These are phyloP conservation scores for Furnarius figulus DNA, from an alignment of 2,113 vertebrate genomes.

Conservation along the genomic window DNA sequence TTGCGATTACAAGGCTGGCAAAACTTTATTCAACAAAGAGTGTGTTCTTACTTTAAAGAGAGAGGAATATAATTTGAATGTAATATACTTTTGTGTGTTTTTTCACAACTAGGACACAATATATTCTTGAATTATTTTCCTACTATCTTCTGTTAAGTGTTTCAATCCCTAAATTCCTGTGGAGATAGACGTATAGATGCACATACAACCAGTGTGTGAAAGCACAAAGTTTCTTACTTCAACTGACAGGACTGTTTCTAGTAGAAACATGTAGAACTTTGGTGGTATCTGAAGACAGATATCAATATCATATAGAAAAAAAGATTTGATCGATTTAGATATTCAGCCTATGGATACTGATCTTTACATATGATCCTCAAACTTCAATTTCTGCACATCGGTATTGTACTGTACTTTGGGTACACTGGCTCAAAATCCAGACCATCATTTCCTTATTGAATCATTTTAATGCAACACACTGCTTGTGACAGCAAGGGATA, in stretches of 20 bases:
- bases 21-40: neutral
- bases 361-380: neutral
- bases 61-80: neutral
- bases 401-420: fast-evolving
- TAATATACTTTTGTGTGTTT: neutral
- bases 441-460: neutral
- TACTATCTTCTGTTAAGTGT: neutral
- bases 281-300: neutral
- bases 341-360: neutral
- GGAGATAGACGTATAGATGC: neutral
- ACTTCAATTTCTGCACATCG: neutral
- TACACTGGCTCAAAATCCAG: neutral
- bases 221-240: neutral
- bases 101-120: neutral
- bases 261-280: neutral
- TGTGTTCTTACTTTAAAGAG: neutral
- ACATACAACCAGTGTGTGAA: neutral
- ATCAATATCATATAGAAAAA: neutral
- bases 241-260: neutral
- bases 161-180: neutral
- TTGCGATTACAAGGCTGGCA: neutral
- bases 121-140: neutral
- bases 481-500: neutral
- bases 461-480: neutral
- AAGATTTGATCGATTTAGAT: neutral